Evolutionary conservation across 2,113 vertebrate species (phyloP), one percentile per base, ranked within the genome.

Genomic region (Rutilus rutilus): DNA sequence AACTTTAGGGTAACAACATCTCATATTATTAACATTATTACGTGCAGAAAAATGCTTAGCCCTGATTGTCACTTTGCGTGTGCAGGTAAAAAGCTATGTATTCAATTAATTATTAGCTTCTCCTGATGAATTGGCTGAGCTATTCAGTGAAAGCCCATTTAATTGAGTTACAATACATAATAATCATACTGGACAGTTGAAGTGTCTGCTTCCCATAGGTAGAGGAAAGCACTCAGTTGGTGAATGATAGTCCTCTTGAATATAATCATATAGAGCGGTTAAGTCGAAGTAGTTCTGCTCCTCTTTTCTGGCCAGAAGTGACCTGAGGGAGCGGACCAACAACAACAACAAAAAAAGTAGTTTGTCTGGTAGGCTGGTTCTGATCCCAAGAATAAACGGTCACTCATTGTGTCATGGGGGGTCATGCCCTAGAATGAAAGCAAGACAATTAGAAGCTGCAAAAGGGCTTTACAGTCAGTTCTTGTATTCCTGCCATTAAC

Each of bases 201-300:
- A 85, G 86, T 90, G 85, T 64, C 78, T 83, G 90, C 91, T 91
- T 92, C 89, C 91, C 89, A 87, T 87, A 71, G 90, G 92, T 92
- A 90, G 92, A 90, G 88, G 57, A 47, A 86, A 87, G 92, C 92
- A 92, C 91, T 93, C 92, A 92, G 78, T 82, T 88, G 54, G 79
- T 90, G 91, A 92, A 83, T 92, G 86, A 93, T 92, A 33, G 86
- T 62, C 86, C 82, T 86, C 89, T 85, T 69, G 52, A 62, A 77
- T 77, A 57, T 85, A 86, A 89, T 85, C 73, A 89, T 77, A 78
- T 73, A 33, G 73, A 27, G 33, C 23, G n/a, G 10, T 82, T 76
- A 82, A 62, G 39, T 75, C 76, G 36, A 76, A 77, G 71, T 33
- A 17, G 25, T 67, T 75, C 50, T 82, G 71, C 36, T 59, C 25